These are phyloP conservation scores for Elmis aenea DNA, from an alignment of 2,888 invertebrate genomes.

Conservation along the genomic window DNA sequence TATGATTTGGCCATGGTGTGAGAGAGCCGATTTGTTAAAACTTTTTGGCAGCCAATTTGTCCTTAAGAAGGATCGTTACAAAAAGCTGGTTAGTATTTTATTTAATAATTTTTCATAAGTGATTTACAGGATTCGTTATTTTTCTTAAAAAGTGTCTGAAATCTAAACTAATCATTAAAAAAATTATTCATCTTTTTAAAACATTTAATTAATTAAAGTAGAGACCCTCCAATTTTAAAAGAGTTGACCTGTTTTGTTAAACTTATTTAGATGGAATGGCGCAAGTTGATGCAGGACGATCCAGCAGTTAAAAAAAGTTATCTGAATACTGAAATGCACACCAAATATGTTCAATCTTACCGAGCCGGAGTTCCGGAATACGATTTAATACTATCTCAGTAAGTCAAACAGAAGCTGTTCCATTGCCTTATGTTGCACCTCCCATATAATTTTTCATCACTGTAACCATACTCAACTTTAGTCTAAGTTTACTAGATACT, in stretches of 20 bases:
- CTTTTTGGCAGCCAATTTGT: slow-evolving; percentile 58
- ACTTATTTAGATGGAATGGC: slow-evolving; percentile 60
- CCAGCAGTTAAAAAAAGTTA: slow-evolving; percentile 63
- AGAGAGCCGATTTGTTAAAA: slow-evolving; percentile 59
- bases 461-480: too few relatives aligned
- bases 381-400: slow-evolving; percentile 43
- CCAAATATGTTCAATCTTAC: slow-evolving; percentile 63
- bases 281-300: slow-evolving; percentile 63
- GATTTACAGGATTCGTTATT: slow-evolving; percentile 27
- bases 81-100: slow-evolving; percentile 59
- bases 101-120: slow-evolving; percentile 3
- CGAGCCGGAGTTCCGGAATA: slow-evolving; percentile 65
- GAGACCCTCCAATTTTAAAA: neutral
- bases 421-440: too few relatives aligned
- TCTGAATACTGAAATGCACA: slow-evolving; percentile 64
- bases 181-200: too few relatives aligned
- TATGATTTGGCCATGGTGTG: slow-evolving; percentile 85
- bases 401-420: too few relatives aligned
- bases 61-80: slow-evolving; percentile 62
- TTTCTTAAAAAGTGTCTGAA: too few relatives aligned
- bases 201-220: too few relatives aligned
- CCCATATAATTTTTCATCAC: too few relatives aligned
- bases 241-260: neutral
- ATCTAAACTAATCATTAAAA: too few relatives aligned
- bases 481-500: too few relatives aligned